Conservation (phyloP, 2,113 vertebrate species). For the Lethenteron reissneri region DNA sequence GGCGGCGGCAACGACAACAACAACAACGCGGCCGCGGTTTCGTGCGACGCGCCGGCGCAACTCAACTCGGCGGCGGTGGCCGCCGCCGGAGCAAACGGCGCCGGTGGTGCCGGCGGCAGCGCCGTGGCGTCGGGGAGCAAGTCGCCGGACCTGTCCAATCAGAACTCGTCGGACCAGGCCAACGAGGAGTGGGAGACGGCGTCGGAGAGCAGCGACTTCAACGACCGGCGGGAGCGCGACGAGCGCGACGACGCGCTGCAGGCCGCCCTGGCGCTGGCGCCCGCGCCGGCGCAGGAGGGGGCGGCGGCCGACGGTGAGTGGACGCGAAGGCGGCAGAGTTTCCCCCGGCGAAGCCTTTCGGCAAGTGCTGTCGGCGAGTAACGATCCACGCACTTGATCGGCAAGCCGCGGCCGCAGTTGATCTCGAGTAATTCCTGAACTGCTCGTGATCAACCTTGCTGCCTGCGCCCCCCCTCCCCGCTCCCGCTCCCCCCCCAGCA, state of each 20-base stretch:
- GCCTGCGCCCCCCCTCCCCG: slow-evolving; percentile 22
- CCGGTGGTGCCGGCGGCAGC: not conserved
- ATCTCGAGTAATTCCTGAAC: too few relatives aligned
- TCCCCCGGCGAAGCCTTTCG: too few relatives aligned
- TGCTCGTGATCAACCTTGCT: too few relatives aligned
- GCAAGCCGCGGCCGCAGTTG: too few relatives aligned
- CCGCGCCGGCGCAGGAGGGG: too few relatives aligned
- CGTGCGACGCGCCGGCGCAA: slow-evolving; percentile 19
- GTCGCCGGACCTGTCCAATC: slow-evolving; percentile 66
- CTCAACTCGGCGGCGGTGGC: slow-evolving; percentile 13
- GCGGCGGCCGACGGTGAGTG: too few relatives aligned
- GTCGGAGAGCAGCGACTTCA: slow-evolving; percentile 74
- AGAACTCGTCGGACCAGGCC: slow-evolving; percentile 64
- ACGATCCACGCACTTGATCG: too few relatives aligned
- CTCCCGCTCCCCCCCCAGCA: slow-evolving; percentile 22
- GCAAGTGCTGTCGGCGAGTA: too few relatives aligned
- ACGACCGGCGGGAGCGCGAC: slow-evolving; percentile 52
- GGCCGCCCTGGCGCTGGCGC: too few relatives aligned
- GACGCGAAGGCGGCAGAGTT: too few relatives aligned
- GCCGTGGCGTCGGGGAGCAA: slow-evolving; percentile 33
- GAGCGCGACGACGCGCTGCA: slow-evolving; percentile 12
- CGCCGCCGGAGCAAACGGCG: slow-evolving; percentile 18
- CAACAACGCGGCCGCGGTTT: slow-evolving; percentile 15
- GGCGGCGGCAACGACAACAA: too few relatives aligned
- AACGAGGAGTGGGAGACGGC: slow-evolving; percentile 84